phyloP scores from a whole-genome alignment of 2,113 vertebrate genomes.

The Prochilodus magdalenae region DNA sequence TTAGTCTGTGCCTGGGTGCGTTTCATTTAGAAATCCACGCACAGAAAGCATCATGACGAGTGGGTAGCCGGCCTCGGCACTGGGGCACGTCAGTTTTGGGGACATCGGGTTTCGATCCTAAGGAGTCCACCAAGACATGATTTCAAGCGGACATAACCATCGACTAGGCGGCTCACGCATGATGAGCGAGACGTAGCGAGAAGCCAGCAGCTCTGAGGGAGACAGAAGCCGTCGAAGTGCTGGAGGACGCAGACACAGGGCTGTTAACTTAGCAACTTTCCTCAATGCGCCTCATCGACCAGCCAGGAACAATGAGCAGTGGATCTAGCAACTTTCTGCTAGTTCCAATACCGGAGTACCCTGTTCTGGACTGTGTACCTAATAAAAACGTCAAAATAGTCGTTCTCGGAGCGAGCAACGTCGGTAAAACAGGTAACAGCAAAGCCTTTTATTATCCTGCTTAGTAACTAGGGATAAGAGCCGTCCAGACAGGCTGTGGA shows the following conservation, averaged over 20 bases:
- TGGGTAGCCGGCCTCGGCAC: background rate
- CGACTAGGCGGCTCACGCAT: background rate
- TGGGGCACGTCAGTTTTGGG: background rate
- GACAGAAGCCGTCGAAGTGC: constrained; percentile 6
- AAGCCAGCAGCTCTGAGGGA: background rate
- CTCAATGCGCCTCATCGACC: constrained; percentile 76
- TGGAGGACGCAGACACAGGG: constrained; percentile 24
- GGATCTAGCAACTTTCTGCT: constrained; percentile 88
- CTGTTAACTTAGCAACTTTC: background rate
- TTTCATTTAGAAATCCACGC: background rate
- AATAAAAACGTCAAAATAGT: constrained; percentile 91
- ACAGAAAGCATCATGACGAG: background rate
- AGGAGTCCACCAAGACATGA: background rate
- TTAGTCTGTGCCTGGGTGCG: background rate
- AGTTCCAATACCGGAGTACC: constrained; percentile 90
- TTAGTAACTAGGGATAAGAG: background rate
- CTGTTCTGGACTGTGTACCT: constrained; percentile 82
- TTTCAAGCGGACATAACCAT: constrained; percentile 24
- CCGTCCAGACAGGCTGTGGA: background rate
- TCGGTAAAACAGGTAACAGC: constrained; percentile 88
- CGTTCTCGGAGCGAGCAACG: constrained; percentile 87
- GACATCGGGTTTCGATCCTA: background rate
- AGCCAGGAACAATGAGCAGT: constrained; percentile 82
- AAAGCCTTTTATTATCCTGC: background rate
- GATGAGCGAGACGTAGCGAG: background rate